phyloP scores from a whole-genome alignment of 2,888 invertebrate genomes.

The Orgyia antiqua region DNA sequence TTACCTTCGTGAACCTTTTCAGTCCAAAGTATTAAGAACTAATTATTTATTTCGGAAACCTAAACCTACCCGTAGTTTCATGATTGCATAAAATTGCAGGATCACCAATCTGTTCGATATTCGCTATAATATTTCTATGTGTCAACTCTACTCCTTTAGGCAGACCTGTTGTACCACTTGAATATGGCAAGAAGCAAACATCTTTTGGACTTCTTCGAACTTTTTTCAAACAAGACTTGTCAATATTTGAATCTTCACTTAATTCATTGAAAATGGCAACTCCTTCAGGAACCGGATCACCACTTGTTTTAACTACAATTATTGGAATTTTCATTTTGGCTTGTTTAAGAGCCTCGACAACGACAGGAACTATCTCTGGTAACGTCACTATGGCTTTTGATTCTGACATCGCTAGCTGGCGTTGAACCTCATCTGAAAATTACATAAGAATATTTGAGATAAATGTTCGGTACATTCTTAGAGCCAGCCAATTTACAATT shows the following conservation, averaged over 20 bases:
- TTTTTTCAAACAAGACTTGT: constrained; percentile 71
- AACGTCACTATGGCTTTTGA: constrained; percentile 82
- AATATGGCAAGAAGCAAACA: constrained; percentile 86
- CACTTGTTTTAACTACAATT: constrained; percentile 63
- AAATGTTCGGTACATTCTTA: no score
- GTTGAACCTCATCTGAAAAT: constrained; percentile 82
- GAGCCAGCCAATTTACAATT: no score
- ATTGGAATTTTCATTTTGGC: constrained; percentile 74
- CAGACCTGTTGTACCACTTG: constrained; percentile 91
- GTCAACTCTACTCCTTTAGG: constrained; percentile 87
- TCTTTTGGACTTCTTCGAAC: constrained; percentile 73
- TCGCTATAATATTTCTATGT: constrained; percentile 78
- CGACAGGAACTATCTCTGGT: constrained; percentile 62
- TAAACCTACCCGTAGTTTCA: constrained; percentile 61
- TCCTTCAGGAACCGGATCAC: constrained; percentile 53
- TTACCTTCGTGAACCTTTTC: no score
- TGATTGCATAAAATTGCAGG: constrained; percentile 38
- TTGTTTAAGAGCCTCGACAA: constrained; percentile 67
- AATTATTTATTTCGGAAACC: no score
- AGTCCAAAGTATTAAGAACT: no score
- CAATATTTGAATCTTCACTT: constrained; percentile 73
- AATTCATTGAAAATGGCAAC: constrained; percentile 81
- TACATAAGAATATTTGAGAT: no score
- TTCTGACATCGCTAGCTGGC: constrained; percentile 79
- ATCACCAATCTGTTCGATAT: constrained; percentile 61